Conservation (phyloP, 1,140 invertebrate genomes). For the Drosophila pallidifrons region DNA sequence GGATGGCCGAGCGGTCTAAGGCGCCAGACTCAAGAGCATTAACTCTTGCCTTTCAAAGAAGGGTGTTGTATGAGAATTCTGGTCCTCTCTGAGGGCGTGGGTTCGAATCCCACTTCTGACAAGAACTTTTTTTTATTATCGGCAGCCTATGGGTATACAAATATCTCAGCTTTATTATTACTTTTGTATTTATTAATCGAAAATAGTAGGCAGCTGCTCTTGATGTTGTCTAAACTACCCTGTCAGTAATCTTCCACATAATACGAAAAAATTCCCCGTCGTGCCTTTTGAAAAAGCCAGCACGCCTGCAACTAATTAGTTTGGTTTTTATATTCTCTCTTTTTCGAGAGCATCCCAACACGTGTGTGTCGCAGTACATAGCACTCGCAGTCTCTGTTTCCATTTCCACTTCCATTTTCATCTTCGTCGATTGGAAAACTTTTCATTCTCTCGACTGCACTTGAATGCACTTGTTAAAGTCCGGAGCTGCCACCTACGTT, state of each 20-base stretch:
- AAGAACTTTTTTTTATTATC: constrained; percentile 85
- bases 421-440: constrained; percentile 24
- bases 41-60: constrained; percentile 59
- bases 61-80: constrained; percentile 85
- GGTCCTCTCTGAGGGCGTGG: constrained; percentile 94
- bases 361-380: constrained; percentile 36
- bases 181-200: constrained; percentile 7
- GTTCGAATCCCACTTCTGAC: constrained; percentile 95
- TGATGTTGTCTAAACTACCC: constrained; percentile 28
- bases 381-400: constrained; percentile 1
- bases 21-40: constrained; percentile 88
- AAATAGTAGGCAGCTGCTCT: neutral
- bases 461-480: constrained; percentile 71
- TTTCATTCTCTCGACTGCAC: constrained; percentile 47
- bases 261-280: constrained; percentile 14
- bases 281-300: constrained; percentile 21
- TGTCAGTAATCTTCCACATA: constrained; percentile 30
- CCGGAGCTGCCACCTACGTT: constrained; percentile 50
- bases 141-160: neutral
- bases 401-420: constrained; percentile 12
- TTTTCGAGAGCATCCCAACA: constrained; percentile 37
- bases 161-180: neutral
- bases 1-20: constrained; percentile 90
- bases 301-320: constrained; percentile 64
- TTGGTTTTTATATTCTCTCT: constrained; percentile 38